Base-by-base conservation (phyloP, 2,888 invertebrate species). In the Trichacis sp. region DNA sequence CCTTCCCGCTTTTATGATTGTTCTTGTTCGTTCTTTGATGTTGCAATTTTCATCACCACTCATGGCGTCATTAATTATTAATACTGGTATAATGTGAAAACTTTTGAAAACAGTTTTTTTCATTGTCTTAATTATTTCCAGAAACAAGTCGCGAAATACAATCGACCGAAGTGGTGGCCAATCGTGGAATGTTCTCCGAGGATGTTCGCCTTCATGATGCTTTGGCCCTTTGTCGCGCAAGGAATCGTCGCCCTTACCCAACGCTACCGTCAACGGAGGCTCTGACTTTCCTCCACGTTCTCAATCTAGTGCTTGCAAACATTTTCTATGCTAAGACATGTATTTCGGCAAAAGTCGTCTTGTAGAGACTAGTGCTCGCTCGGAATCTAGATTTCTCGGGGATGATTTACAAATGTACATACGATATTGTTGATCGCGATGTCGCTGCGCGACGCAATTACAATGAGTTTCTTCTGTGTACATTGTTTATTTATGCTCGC, bases 151-250 rank as follows among this genome's bases (percentile, higher is more conserved):
- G 65, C 46, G 20, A 69, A 63, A 45, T 65, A 66, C 38, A 53
- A 47, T 18, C 65, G 71, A 52, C 73, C 77, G 12, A 75, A 73
- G 61, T 82, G 82, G 83, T 82, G 81, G 81, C 81, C 81, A 47
- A 69, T 80, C 15, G 52, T 72, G 29, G 82, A 79, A 52, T 81
- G 79, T 62, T 77, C 80, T 4, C 80, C 80, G 9, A 70, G 77
- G 54, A 70, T 91, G 0, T 83, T 91, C 50, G 77, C 87, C 48
- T 85, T 92, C 64, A 80, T 92, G 69, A 74, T 90, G 18, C 66
- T 88, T 57, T 92, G 92, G 92, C 92, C 92, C 3, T 86, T 92
- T 76, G 67, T 91, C 46, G 89, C 88, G 14, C 81, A 82, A 42
- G 70, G 74, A 43, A 50, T 80, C 9, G 58, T 81, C 57, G 70